Conservation (phyloP, 2,888 invertebrate genomes). For the Lepeophtheirus nordmannii region DNA sequence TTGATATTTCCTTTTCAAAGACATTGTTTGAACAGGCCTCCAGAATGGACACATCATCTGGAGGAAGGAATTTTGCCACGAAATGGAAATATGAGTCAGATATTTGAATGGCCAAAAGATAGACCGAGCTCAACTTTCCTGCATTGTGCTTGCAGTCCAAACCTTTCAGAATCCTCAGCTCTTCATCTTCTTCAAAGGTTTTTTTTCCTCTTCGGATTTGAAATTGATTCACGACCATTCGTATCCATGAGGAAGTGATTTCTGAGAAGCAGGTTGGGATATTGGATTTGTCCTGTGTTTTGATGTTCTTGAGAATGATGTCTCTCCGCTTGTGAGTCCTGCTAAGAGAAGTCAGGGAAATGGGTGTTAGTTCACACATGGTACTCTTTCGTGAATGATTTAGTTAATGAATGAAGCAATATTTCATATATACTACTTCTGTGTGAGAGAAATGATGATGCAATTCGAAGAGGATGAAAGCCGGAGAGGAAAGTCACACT, state of each 20-base stretch:
- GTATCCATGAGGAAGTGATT: neutral
- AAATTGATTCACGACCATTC: conserved; percentile 1
- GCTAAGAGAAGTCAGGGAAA: neutral
- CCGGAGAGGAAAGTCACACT: too few relatives aligned
- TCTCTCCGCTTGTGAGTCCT: neutral
- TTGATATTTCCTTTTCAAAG: neutral
- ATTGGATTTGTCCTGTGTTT: conserved; percentile 5
- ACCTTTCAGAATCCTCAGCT: neutral
- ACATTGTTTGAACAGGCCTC: conserved; percentile 2
- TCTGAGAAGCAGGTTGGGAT: neutral
- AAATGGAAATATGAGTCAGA: neutral
- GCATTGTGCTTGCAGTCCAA: neutral
- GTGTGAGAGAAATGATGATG: too few relatives aligned
- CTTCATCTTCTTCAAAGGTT: neutral
- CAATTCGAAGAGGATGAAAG: too few relatives aligned
- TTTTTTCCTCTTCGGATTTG: neutral
- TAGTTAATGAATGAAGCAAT: too few relatives aligned
- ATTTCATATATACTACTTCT: too few relatives aligned
- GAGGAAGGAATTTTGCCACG: neutral
- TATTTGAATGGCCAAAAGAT: neutral
- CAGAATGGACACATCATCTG: neutral
- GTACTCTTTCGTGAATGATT: neutral
- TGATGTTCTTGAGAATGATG: neutral
- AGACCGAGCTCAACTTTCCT: neutral
- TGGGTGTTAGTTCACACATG: neutral